Evolutionary conservation across 2,888 invertebrate species (phyloP), one percentile per base, ranked within the genome.

Genomic region (Drosophila koepferae): DNA sequence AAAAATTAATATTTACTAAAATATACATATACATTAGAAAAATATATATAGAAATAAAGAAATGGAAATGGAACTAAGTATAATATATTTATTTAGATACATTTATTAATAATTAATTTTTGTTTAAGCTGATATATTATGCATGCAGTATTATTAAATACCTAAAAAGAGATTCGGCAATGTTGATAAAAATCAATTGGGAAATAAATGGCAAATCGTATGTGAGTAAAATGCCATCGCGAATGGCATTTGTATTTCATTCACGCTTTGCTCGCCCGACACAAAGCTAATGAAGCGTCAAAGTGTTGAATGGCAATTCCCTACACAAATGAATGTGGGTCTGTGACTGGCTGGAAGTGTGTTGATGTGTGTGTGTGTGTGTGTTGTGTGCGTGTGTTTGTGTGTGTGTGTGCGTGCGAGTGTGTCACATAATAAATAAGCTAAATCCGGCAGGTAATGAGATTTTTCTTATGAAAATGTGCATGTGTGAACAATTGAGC

Each of bases 221-320:
- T 51, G 34, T 14, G 1, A 14, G 3, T 5, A 5, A 63, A 64
- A 55, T 36, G 40, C 18, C 44, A 28, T 9, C 54, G n/a, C 49
- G 48, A 70, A 68, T 54, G 68, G 38, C 59, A 70, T 66, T 80
- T 63, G 66, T 68, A 68, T 72, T 78, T 78, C 72, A 72, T 81
- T 78, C 70, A 69, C 69, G 28, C 44, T 54, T 66, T 53, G 53
- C 56, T 12, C 49, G 48, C 23, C 63, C 20, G 67, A 46, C 48
- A 10, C 31, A 28, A 55, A 58, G 46, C 85, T 84, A 83, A 87
- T 84, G 87, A 87, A 77, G 82, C 77, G 77, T 72, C 74, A 87
- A 84, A 81, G 87, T 86, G 83, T 84, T 84, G 82, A 79, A 81
- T 62, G 79, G 36, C 70, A 84, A 74, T 69, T 46, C 40, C 43